Evolutionary conservation across 2,797 vertebrate genomes (phyloP).

Genomic region (Propithecus deckenii): DNA sequence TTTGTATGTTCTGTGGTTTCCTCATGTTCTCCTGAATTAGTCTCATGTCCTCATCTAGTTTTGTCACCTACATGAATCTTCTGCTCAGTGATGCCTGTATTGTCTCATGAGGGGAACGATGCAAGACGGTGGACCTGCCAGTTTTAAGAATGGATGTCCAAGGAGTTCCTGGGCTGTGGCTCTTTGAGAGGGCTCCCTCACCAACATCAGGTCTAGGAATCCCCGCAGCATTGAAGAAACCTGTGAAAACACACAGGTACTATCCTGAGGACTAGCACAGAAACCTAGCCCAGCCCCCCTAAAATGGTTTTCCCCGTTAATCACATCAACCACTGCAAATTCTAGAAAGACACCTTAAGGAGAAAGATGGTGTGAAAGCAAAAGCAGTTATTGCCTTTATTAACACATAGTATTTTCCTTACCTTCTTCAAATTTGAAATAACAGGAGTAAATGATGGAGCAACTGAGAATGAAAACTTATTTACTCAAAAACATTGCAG

Average conservation of each 20-base stretch:
- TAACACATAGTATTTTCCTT: neutral
- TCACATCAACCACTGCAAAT: neutral
- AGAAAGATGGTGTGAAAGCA: neutral
- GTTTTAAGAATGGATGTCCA: slow-evolving; percentile 95
- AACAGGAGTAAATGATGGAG: neutral
- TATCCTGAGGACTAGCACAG: neutral
- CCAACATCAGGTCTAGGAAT: slow-evolving; percentile 97
- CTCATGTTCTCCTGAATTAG: slow-evolving; percentile 20
- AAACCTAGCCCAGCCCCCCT: neutral
- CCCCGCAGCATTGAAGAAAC: slow-evolving; percentile 93
- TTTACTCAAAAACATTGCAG: neutral
- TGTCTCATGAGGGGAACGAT: slow-evolving; percentile 99
- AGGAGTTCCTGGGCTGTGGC: slow-evolving; percentile 96
- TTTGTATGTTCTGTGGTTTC: neutral
- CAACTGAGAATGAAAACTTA: neutral
- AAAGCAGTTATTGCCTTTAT: neutral
- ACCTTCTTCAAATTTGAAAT: slow-evolving; percentile 17
- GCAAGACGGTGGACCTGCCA: slow-evolving; percentile 95
- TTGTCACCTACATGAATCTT: neutral
- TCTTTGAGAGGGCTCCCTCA: slow-evolving; percentile 95
- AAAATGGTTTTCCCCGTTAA: neutral
- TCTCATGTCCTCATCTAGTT: neutral
- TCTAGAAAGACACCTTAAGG: neutral
- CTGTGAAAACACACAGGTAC: slow-evolving; percentile 78
- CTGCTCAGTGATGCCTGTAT: slow-evolving; percentile 93